Percentiles rank a stretch among this genome's conserved stretches.
These are phyloP conservation scores for Peromyscus eremicus DNA, from an alignment of 2,797 vertebrate species.

Conservation along the genomic window DNA sequence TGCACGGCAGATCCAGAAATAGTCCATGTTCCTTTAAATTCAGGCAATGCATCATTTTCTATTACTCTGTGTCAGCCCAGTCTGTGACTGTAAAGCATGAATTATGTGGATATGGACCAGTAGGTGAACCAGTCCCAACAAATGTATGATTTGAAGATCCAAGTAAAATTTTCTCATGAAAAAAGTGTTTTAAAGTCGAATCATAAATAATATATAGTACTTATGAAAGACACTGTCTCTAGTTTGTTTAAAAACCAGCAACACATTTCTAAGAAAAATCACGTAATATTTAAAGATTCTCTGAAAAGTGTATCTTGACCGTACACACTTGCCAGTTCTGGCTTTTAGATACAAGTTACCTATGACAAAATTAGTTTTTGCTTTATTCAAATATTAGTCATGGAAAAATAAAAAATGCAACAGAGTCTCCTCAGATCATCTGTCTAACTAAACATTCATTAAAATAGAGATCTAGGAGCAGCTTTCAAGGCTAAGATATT, in stretches of 20 bases:
- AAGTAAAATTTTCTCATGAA: slow-evolving; percentile 80
- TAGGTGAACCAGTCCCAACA: slow-evolving; percentile 82
- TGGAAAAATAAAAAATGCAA: slow-evolving; percentile 58
- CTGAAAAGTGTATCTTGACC: slow-evolving; percentile 37
- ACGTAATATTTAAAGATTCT: slow-evolving; percentile 46
- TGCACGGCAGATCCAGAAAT: slow-evolving; percentile 87
- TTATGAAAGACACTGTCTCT: slow-evolving; percentile 23
- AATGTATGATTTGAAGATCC: slow-evolving; percentile 79
- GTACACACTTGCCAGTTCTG: neutral
- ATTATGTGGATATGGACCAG: slow-evolving; percentile 88
- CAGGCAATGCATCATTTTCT: slow-evolving; percentile 91
- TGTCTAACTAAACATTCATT: slow-evolving; percentile 59
- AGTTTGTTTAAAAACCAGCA: slow-evolving; percentile 60
- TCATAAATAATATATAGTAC: slow-evolving; percentile 75
- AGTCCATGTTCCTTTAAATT: slow-evolving; percentile 90
- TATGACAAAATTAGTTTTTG: slow-evolving; percentile 38
- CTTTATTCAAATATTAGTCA: slow-evolving; percentile 62
- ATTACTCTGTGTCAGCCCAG: slow-evolving; percentile 88
- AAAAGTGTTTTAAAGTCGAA: slow-evolving; percentile 42
- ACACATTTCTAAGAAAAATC: slow-evolving; percentile 30
- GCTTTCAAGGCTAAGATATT: slow-evolving; percentile 56
- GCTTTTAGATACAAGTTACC: slow-evolving; percentile 53
- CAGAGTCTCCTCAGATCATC: neutral
- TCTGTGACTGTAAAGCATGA: slow-evolving; percentile 88
- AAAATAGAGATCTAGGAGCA: slow-evolving; percentile 57